Conservation (phyloP, 1,140 invertebrate genomes). For the Acromyrmex heyeri region DNA sequence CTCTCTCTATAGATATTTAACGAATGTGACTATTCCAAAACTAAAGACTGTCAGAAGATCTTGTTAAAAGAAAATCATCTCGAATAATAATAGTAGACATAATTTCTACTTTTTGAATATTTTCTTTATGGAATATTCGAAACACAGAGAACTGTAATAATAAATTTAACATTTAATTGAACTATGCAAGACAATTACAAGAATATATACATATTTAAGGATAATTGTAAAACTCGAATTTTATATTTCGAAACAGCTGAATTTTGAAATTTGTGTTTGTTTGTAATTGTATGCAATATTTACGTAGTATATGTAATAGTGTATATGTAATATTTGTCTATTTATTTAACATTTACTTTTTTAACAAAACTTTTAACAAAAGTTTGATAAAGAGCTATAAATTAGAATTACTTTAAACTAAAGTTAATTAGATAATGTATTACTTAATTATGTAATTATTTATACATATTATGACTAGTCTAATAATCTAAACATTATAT, state of each 20-base stretch:
- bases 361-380: neutral
- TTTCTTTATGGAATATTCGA: neutral
- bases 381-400: neutral
- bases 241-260: neutral
- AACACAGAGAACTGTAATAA: neutral
- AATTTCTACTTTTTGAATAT: slow-evolving; percentile 15
- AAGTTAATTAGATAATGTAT: neutral
- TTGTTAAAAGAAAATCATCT: slow-evolving; percentile 3
- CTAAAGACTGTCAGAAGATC: neutral
- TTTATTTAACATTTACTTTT: neutral
- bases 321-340: neutral
- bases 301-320: too few relatives aligned
- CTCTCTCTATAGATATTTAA: slow-evolving; percentile 1
- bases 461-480: neutral
- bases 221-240: neutral
- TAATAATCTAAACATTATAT: neutral
- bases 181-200: neutral
- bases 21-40: neutral
- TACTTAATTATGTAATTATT: neutral
- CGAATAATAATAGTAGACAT: neutral
- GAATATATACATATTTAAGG: neutral
- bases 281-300: too few relatives aligned
- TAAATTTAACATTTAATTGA: neutral
- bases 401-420: slow-evolving; percentile 2
- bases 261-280: neutral